Base-by-base conservation (phyloP, 2,797 vertebrate genomes). In the Macroramphosus scolopax region DNA sequence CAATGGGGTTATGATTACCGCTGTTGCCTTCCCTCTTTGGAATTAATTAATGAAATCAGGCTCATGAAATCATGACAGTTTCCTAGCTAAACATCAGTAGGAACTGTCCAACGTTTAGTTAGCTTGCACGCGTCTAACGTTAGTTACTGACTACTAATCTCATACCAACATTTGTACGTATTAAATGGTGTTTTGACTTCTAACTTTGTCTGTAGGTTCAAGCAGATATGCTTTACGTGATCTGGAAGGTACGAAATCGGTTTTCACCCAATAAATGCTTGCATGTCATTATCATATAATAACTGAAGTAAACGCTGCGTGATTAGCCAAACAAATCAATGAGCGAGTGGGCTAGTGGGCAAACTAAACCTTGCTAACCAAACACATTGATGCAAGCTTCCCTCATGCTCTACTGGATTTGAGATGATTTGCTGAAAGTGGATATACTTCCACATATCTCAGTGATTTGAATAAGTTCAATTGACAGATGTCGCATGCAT, bases 201-300 rank as follows among this genome's bases (percentile, higher is more conserved):
- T 58, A 40, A 72, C 58, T 70, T 76, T n/a, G 58, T 77, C 51
- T 77, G 35, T 74, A 81, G 80, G 75, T 76, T 13, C 59, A 24
- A 36, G 31, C 41, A 51, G 4, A 3, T 10, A 13, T 44, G 25
- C 1, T 43, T 32, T 47, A 8, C 32, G 33, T 48, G 63, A 71
- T 38, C 10, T 5, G 48, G 59, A 78, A 80, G 79, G 81, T 80
- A 82, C 1, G 54, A 16, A 29, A 37, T 32, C 24, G 16, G 5
- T 11, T 31, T 17, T 6, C 3, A n/a, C n/a, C n/a, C n/a, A n/a
- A n/a, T 16, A 7, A 17, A 3, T 29, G 2, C n/a, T 13, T 67
- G 61, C 53, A 59, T 52, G 49, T 7, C 3, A 1, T 14, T 14
- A 3, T 17, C 3, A n/a, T 15, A 24, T 28, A 34, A 0, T n/a